phyloP scores from a whole-genome alignment of 1,140 invertebrate species.

The Drosophila lini region DNA sequence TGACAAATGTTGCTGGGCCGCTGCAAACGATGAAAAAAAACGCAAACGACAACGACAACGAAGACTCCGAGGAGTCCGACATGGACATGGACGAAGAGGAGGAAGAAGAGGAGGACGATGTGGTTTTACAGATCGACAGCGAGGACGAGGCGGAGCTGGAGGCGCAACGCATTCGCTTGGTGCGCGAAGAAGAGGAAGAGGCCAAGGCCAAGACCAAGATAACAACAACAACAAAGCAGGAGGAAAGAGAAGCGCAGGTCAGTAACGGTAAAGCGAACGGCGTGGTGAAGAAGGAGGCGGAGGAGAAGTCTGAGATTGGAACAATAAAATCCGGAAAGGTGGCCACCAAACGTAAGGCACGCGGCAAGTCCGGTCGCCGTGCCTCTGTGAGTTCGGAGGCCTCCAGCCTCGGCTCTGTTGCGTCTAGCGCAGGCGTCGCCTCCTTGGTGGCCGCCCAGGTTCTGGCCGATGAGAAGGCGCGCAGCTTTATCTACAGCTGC shows the following conservation, averaged over 20 bases:
- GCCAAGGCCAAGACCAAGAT: slow-evolving; percentile 36
- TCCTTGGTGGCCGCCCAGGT: slow-evolving; percentile 55
- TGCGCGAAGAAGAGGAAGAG: slow-evolving; percentile 51
- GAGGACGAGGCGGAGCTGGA: slow-evolving; percentile 81
- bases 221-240: slow-evolving; percentile 15
- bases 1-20: slow-evolving; percentile 63
- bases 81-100: slow-evolving; percentile 59
- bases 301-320: slow-evolving; percentile 17
- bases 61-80: slow-evolving; percentile 72
- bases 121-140: slow-evolving; percentile 74
- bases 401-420: slow-evolving; percentile 49
- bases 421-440: slow-evolving; percentile 11
- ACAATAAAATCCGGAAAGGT: background rate
- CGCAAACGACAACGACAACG: slow-evolving; percentile 48
- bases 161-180: slow-evolving; percentile 76
- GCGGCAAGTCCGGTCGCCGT: slow-evolving; percentile 45
- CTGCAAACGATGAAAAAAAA: slow-evolving; percentile 60
- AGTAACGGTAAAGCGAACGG: slow-evolving; percentile 66
- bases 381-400: slow-evolving; percentile 31
- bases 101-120: slow-evolving; percentile 67
- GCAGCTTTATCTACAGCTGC: slow-evolving; percentile 68
- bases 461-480: slow-evolving; percentile 62
- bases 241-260: slow-evolving; percentile 59
- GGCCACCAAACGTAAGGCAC: slow-evolving; percentile 21
- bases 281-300: slow-evolving; percentile 9